Conservation (phyloP, 2,113 vertebrate genomes). For the Zootoca vivipara region DNA sequence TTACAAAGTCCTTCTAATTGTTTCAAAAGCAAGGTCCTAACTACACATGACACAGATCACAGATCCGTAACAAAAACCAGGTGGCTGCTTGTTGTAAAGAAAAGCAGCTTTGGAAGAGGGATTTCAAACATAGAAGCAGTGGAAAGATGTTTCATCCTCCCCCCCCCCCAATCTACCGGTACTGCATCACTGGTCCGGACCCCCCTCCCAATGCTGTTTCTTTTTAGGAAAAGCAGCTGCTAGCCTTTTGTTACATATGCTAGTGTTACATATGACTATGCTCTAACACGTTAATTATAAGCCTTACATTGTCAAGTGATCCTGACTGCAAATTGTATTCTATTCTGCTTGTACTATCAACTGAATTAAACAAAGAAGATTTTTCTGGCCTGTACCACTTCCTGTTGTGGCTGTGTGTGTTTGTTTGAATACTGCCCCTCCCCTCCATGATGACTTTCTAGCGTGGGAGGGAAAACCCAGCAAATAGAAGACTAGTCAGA, state of each 20-base stretch:
- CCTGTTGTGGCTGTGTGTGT: background rate
- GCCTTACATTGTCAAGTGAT: background rate
- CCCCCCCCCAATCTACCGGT: background rate
- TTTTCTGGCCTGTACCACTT: background rate
- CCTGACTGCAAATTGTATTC: background rate
- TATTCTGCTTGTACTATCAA: background rate
- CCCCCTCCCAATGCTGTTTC: background rate
- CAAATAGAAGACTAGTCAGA: too few relatives aligned
- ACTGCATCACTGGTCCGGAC: background rate
- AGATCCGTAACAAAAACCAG: background rate
- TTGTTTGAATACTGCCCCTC: background rate
- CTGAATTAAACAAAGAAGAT: background rate
- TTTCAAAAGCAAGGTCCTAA: background rate
- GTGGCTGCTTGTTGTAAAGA: background rate
- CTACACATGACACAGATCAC: background rate
- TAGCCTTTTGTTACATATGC: background rate
- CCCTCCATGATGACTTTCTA: background rate
- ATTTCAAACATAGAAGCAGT: background rate
- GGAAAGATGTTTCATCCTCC: background rate
- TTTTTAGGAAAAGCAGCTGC: background rate
- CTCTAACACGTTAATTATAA: background rate
- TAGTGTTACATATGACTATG: background rate
- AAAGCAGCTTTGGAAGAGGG: background rate
- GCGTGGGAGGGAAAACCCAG: background rate
- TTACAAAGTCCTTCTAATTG: background rate